These are phyloP conservation scores for Stenopsyche tienmushanensis DNA, from an alignment of 1,140 invertebrate species.

Conservation along the genomic window DNA sequence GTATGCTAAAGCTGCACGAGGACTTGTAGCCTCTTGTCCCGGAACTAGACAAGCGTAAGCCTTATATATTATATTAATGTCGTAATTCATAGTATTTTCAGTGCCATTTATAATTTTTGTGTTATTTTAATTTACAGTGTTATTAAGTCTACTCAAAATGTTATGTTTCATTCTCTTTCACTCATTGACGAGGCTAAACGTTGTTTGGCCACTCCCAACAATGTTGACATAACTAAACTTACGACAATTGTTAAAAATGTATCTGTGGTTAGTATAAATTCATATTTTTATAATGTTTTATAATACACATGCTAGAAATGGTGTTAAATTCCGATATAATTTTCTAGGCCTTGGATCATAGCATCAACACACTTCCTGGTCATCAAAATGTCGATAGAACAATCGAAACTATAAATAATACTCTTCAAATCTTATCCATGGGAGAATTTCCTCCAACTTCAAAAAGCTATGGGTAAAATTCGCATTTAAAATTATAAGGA, in stretches of 20 bases:
- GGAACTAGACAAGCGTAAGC: constrained; percentile 4
- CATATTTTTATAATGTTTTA: constrained; percentile 5
- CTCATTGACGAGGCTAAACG: constrained; percentile 75
- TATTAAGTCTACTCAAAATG: constrained; percentile 75
- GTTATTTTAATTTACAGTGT: constrained; percentile 49
- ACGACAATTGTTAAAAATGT: constrained; percentile 67
- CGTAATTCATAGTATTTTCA: background rate
- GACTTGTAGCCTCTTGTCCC: constrained; percentile 55
- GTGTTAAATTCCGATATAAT: constrained; percentile 36
- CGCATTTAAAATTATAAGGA: background rate
- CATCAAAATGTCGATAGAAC: constrained; percentile 88
- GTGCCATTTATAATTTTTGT: background rate
- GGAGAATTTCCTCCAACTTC: constrained; percentile 71
- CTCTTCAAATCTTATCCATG: constrained; percentile 70
- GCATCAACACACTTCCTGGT: constrained; percentile 81
- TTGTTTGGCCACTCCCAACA: constrained; percentile 49
- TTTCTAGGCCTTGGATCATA: constrained; percentile 59
- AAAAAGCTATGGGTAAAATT: constrained; percentile 67
- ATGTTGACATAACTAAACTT: constrained; percentile 61
- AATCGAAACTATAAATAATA: constrained; percentile 77
- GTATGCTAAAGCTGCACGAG: constrained; percentile 65
- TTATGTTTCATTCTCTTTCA: constrained; percentile 71
- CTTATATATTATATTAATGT: too few species aligned
- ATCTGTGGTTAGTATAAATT: constrained; percentile 48
- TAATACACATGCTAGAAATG: background rate